phyloP scores from a whole-genome alignment of 2,113 vertebrate species.

The Ctenomys sociabilis region DNA sequence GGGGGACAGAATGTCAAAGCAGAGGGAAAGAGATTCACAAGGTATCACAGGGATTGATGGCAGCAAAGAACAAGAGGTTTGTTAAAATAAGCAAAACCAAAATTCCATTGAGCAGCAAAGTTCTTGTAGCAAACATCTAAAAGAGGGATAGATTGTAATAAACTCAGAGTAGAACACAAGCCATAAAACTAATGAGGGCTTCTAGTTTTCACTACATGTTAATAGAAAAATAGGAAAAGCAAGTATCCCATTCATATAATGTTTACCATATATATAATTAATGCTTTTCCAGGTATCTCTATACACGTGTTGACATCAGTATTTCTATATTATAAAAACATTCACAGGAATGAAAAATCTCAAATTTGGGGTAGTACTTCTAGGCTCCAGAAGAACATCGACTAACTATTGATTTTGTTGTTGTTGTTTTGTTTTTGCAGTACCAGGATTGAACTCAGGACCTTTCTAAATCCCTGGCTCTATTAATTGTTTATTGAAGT shows the following conservation, averaged over 20 bases:
- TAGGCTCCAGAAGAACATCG: background rate
- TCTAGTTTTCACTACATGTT: background rate
- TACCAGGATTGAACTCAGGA: no score
- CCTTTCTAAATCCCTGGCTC: no score
- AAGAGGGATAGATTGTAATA: background rate
- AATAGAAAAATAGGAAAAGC: background rate
- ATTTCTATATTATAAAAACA: background rate
- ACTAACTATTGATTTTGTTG: background rate
- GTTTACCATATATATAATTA: background rate
- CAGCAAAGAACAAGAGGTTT: background rate
- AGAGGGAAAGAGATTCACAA: background rate
- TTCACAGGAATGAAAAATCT: background rate
- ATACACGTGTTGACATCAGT: background rate
- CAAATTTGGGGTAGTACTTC: background rate
- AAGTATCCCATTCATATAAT: background rate
- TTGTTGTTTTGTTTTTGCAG: no score
- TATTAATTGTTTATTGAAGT: background rate
- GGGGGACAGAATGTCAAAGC: no score
- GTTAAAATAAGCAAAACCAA: background rate
- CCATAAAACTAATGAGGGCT: background rate
- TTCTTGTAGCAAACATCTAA: background rate
- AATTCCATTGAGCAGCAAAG: background rate
- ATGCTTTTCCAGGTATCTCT: background rate
- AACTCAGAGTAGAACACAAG: background rate
- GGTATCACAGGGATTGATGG: background rate